Percentiles rank a stretch among this genome's conserved stretches.
phyloP scores from a whole-genome alignment of 2,113 vertebrate genomes.

The Telmatochromis sp. region DNA sequence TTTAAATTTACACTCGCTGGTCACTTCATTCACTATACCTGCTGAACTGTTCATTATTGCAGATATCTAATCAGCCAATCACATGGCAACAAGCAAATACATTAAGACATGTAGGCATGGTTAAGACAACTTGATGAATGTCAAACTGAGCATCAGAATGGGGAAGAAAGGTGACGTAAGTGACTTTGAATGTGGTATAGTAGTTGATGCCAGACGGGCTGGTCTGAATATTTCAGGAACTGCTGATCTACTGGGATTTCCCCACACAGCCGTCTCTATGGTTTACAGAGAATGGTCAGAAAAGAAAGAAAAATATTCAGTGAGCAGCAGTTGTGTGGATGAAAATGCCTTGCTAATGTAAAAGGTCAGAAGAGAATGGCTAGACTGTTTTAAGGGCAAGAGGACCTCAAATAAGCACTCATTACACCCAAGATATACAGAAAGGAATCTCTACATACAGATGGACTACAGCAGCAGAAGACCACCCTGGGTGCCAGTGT shows the following conservation, averaged over 20 bases:
- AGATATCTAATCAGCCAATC: neutral
- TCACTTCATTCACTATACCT: neutral
- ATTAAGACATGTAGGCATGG: neutral
- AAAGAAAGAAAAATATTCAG: neutral
- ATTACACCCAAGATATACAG: neutral
- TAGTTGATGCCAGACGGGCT: neutral
- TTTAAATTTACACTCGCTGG: neutral
- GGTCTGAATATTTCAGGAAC: neutral
- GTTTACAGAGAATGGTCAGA: neutral
- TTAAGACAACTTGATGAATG: neutral
- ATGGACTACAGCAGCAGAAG: neutral
- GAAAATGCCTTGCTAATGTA: neutral
- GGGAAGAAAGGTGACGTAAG: neutral
- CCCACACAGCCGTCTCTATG: neutral
- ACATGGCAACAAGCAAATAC: neutral
- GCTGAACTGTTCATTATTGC: neutral
- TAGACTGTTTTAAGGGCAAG: neutral
- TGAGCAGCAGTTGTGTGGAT: neutral
- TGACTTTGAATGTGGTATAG: neutral
- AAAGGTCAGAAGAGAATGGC: neutral
- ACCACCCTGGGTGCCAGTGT: neutral
- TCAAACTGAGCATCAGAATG: neutral
- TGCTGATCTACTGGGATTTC: neutral
- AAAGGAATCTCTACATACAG: neutral
- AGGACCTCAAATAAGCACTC: neutral